Evolutionary conservation across 2,888 invertebrate genomes (phyloP).

Genomic region (Campoplex capitator): DNA sequence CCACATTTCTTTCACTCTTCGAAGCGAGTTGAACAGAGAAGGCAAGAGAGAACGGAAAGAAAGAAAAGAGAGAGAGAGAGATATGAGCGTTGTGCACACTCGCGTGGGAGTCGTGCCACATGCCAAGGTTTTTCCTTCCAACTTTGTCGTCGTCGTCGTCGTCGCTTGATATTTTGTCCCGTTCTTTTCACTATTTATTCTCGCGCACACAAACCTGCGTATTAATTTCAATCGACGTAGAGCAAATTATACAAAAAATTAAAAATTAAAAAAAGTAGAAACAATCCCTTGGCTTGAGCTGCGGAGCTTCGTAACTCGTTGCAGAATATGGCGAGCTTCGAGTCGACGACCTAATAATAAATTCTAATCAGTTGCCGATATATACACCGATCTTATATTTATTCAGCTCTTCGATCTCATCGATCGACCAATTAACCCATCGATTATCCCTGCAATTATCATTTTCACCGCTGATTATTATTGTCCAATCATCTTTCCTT

Average conservation of each 20-base stretch:
- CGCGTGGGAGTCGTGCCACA: slow-evolving; percentile 75
- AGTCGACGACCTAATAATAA: neutral
- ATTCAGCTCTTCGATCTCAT: neutral
- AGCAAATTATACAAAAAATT: slow-evolving; percentile 31
- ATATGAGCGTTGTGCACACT: slow-evolving; percentile 45
- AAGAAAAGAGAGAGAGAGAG: slow-evolving; percentile 20
- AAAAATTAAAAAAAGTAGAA: neutral
- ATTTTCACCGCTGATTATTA: neutral
- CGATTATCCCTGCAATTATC: neutral
- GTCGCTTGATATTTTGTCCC: slow-evolving; percentile 63
- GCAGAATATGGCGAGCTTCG: slow-evolving; percentile 10
- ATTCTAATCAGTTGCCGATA: slow-evolving; percentile 10
- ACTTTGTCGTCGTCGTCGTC: slow-evolving; percentile 56
- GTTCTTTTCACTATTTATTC: slow-evolving; percentile 26
- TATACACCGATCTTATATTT: neutral
- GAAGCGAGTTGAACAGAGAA: neutral
- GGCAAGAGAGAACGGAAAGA: slow-evolving; percentile 1
- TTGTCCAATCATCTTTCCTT: neutral
- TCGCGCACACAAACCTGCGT: slow-evolving; percentile 12
- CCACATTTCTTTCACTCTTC: neutral
- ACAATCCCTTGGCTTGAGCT: neutral
- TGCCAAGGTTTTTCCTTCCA: slow-evolving; percentile 73
- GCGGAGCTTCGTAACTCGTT: neutral
- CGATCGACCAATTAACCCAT: neutral
- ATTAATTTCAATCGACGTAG: slow-evolving; percentile 43